Base-by-base conservation (phyloP, 2,113 vertebrate genomes). In the Apodemus speciosus region DNA sequence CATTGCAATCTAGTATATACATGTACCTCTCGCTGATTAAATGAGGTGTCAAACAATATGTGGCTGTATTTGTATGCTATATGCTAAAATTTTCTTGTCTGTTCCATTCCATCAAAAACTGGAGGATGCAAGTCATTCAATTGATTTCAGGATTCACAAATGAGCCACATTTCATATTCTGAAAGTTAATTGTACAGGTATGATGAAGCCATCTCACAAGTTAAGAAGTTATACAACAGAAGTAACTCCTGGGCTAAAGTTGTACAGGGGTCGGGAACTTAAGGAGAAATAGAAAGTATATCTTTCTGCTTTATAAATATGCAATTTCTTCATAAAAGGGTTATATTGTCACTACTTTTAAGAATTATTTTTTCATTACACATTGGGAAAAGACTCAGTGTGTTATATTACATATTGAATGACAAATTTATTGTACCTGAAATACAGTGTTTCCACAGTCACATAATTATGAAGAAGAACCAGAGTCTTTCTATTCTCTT, bases 341-440 rank as follows among this genome's bases (percentile, higher is more conserved):
- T 58, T 32, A 43, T 75, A 20, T 60, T 93, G 35, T 90, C 72
- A 93, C n/a, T 84, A 81, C 25, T 75, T 84, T 92, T 49, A 38
- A 43, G 16, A 92, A 77, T 83, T 35, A 66, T 66, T 73, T 84
- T 76, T 64, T 88, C 69, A 90, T 91, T 76, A 58, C 73, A 88
- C 75, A 84, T 83, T 88, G 51, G 72, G 49, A 60, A 95, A 88
- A 94, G 43, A 66, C 58, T 92, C 68, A 79, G 18, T 84, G 21
- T n/a, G 62, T 77, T 94, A 23, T 32, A 56, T 23, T 30, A 23
- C 35, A 62, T 15, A 10, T 84, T 95, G 73, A 92, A 30, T 84
- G 64, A 93, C 81, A 91, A 89, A 93, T 92, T 83, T 91, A 91
- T 53, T 89, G 86, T 92, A 46, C 11, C 79, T 95, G 85, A 51